These are phyloP conservation scores for Meteorus cinctellus DNA, from an alignment of 2,888 invertebrate species.

Conservation along the genomic window DNA sequence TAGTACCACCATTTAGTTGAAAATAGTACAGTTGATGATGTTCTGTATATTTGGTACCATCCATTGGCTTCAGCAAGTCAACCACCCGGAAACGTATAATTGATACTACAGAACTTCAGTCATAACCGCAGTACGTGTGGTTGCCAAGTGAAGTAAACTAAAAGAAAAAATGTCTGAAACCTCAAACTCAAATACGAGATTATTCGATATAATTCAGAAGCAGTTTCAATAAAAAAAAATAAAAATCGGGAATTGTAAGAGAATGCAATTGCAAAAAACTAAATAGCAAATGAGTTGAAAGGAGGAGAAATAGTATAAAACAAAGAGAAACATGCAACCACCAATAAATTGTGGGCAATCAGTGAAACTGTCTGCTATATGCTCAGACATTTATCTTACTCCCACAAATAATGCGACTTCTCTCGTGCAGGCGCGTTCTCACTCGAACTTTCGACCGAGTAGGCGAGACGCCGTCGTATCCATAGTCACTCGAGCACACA, in stretches of 20 bases:
- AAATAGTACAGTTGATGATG: background rate
- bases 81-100: constrained; percentile 2
- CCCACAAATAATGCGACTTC: constrained; percentile 33
- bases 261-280: constrained; percentile 5
- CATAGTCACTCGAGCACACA: constrained; percentile 5
- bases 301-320: constrained; percentile 32
- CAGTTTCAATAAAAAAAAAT: too few relatives aligned
- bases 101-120: constrained; percentile 16
- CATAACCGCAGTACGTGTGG: background rate
- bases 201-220: background rate
- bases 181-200: background rate
- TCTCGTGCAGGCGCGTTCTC: constrained; percentile 31
- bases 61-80: background rate
- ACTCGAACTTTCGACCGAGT: constrained; percentile 40
- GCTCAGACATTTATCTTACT: constrained; percentile 53
- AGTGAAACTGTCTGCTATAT: constrained; percentile 52
- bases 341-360: constrained; percentile 56
- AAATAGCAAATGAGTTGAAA: constrained; percentile 6
- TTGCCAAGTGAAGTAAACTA: background rate
- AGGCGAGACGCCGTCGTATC: constrained; percentile 42
- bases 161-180: background rate
- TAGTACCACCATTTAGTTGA: background rate
- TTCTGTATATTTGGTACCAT: background rate
- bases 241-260: background rate
- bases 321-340: constrained; percentile 50